Base-by-base conservation (phyloP, 2,797 vertebrate species). In the Sparidentex hasta region DNA sequence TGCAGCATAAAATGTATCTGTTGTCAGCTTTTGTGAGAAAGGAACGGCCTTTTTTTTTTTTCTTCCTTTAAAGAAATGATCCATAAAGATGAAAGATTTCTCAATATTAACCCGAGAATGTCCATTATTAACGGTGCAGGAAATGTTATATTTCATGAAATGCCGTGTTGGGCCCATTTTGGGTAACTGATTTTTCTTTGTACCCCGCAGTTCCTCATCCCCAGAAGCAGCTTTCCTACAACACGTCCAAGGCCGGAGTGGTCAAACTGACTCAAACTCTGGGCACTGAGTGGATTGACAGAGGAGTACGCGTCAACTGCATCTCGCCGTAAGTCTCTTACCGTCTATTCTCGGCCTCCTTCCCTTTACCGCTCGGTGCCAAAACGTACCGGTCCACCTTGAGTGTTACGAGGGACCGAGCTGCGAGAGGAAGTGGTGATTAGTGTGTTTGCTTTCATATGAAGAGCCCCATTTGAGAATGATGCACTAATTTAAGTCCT, bases 221-320 rank as follows among this genome's bases (percentile, higher is more conserved):
- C 1, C 95, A 96, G 93, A 96, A 96, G 91, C 96, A 97, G 94
- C 90, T 96, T 82, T 95, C 95, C 0, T 96, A 95, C 88, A 96
- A 95, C 29, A 63, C 93, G 33, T 96, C 94, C 5, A 96, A 96
- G 91, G 95, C 96, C 0, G 95, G 95, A 62, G 95, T 96, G 79
- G 95, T 96, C 84, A 97, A 96, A 92, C 91, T 95, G 85, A 96
- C 96, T 17, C 95, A 97, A 94, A 97, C 95, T 0, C 90, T 96
- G 79, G 94, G 93, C 89, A 91, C 95, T 0, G 95, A 96, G 88
- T 96, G 95, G 95, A 92, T 96, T 67, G 94, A 95, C 91, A 93
- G 96, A 94, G 95, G 95, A 80, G 95, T 97, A 77, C 83, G 81
- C 48, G 94, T 95, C 90, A 95, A 96, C 93, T 96, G 96, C 90